phyloP scores from a whole-genome alignment of 2,797 vertebrate genomes.

The Spinus olivaceus region DNA sequence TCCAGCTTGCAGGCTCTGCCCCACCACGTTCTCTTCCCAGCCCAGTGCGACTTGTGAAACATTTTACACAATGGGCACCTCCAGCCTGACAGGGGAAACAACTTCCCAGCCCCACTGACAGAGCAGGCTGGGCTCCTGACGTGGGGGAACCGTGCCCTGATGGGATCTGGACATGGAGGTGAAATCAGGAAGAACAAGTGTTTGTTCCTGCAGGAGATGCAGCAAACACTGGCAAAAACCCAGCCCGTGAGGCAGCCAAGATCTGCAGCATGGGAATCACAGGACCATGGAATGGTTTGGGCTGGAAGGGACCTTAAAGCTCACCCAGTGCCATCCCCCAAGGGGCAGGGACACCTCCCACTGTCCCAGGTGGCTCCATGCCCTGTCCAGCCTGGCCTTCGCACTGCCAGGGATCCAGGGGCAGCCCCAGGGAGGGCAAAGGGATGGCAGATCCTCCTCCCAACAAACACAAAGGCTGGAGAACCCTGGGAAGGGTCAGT shows the following conservation, averaged over 20 bases:
- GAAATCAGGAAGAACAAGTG: neutral
- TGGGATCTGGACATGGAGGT: neutral
- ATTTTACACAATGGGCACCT: neutral
- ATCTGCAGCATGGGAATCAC: neutral
- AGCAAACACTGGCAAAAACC: neutral
- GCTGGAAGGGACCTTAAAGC: neutral
- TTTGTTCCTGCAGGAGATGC: neutral
- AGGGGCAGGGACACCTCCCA: neutral
- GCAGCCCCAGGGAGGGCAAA: neutral
- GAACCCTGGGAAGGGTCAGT: neutral
- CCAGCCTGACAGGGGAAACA: neutral
- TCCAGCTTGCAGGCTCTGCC: constrained; percentile 12
- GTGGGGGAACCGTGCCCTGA: neutral
- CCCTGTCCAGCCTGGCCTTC: fast-evolving
- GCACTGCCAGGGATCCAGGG: neutral
- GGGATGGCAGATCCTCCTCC: neutral
- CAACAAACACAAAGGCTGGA: neutral
- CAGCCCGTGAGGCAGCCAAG: neutral
- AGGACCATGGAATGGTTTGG: neutral
- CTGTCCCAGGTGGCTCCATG: fast-evolving
- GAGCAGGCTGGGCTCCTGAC: neutral
- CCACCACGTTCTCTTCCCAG: neutral
- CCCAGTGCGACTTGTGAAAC: neutral
- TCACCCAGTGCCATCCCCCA: neutral
- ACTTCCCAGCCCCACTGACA: neutral